Base-by-base conservation (phyloP, 2,797 vertebrate species). In the Mastacembelus armatus region DNA sequence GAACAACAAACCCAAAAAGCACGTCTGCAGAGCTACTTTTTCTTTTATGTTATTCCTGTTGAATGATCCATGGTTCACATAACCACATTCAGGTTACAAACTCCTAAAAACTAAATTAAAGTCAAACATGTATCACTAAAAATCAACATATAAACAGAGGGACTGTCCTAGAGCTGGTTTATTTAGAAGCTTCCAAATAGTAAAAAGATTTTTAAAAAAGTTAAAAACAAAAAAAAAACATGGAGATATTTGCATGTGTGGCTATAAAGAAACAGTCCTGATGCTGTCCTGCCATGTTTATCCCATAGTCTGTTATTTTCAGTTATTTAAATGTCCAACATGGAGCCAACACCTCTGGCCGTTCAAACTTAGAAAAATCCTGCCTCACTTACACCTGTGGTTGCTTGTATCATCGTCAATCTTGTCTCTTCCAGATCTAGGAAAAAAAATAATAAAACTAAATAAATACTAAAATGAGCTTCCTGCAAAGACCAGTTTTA, bases 361-460 rank as follows among this genome's bases (percentile, higher is more conserved):
- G 8, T n/a, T 52, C 15, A 55, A 24, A 27, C 8, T 2, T 38
- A 55, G 16, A 16, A 30, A 5, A 54, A 10, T 63, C 19, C 44
- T 38, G 39, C 2, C 16, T 63, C 45, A 26, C 58, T 94, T 90
- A 98, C 1, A 93, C 94, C 0, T 95, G 69, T 97, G 96, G 86
- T 93, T 96, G 22, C 93, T 93, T 78, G 73, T 79, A 61, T 85
- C 84, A 49, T 93, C 92, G 0, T 93, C 92, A 24, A 83, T 89
- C 95, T 0, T 96, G 93, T 73, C 97, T 94, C 84, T 97, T 98
- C 97, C 97, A 99, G 80, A 99, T 98, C 97, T 99, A 66, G 40
- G 7, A 15, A 1, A 11, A 16, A 35, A 36, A 6, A 15, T 3
- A 18, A 36, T 38, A 26, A 38, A n/a, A 5, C 7, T 24, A 10